Evolutionary conservation across 2,888 invertebrate species (phyloP).

Genomic region (Drosophila yooni): DNA sequence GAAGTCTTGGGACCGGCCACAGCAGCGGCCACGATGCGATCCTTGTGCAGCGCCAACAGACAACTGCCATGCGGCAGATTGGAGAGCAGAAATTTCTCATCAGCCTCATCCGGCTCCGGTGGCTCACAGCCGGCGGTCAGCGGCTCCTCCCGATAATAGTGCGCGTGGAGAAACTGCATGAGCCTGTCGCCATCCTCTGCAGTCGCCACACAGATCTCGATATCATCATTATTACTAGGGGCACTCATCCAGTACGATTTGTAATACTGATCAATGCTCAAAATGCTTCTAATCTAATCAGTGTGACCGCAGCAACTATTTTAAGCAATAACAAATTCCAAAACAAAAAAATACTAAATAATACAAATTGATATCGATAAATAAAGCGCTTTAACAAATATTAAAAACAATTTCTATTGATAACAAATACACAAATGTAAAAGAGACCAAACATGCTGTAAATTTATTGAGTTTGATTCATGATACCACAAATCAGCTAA

Average conservation of each 20-base stretch:
- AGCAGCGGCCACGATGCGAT: constrained; percentile 72
- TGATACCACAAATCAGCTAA: too few relatives aligned
- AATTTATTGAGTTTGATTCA: background rate
- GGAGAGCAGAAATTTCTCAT: constrained; percentile 75
- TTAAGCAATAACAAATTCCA: background rate
- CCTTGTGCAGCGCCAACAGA: constrained; percentile 57
- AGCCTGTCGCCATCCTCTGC: constrained; percentile 64
- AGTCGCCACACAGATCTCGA: constrained; percentile 61
- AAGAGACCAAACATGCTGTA: too few relatives aligned
- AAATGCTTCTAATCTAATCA: background rate
- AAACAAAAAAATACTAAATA: background rate
- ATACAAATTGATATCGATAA: background rate
- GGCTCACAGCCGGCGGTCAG: constrained; percentile 76
- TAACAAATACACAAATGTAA: background rate
- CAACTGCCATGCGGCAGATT: constrained; percentile 72
- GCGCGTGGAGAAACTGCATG: constrained; percentile 73
- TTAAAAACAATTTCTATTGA: background rate
- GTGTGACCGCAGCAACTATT: constrained; percentile 15
- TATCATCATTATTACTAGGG: constrained; percentile 9
- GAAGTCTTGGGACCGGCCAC: constrained; percentile 78
- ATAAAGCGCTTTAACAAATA: background rate
- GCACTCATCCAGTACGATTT: constrained; percentile 7
- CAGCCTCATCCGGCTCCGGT: constrained; percentile 68
- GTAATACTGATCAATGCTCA: constrained; percentile 3
- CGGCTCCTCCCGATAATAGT: constrained; percentile 83